Evolutionary conservation across 2,888 invertebrate species (phyloP).

Genomic region (Teleiodes luculella): DNA sequence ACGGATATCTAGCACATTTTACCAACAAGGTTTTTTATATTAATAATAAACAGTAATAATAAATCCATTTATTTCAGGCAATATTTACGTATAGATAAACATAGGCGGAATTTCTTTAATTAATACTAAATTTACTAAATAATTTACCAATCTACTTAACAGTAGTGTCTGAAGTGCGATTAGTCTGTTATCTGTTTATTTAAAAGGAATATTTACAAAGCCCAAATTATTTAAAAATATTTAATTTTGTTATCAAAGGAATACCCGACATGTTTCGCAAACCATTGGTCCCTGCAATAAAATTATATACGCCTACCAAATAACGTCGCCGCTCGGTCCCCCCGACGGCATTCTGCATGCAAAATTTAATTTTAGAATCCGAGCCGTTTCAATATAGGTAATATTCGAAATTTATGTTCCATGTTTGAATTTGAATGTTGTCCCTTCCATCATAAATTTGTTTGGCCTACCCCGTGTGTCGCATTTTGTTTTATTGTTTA

Average conservation of each 20-base stretch:
- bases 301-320: conserved; percentile 79
- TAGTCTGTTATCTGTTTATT: not conserved
- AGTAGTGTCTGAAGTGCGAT: too few species aligned
- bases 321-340: conserved; percentile 47
- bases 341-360: conserved; percentile 68
- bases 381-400: conserved; percentile 74
- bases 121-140: too few species aligned
- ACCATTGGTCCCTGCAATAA: conserved; percentile 75
- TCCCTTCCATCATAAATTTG: conserved; percentile 44
- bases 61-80: too few species aligned
- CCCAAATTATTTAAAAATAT: conserved; percentile 24
- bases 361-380: conserved; percentile 77
- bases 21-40: too few species aligned
- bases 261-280: conserved; percentile 65
- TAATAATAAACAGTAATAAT: too few species aligned
- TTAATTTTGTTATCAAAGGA: conserved; percentile 47
- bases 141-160: too few species aligned
- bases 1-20: too few species aligned
- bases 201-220: not conserved
- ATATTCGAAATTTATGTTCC: conserved; percentile 73
- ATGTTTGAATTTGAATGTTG: conserved; percentile 59
- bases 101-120: too few species aligned
- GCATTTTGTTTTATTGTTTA: conserved; percentile 23
- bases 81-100: too few species aligned
- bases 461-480: conserved; percentile 30